phyloP scores from a whole-genome alignment of 2,113 vertebrate species.

The Microtus richardsoni region DNA sequence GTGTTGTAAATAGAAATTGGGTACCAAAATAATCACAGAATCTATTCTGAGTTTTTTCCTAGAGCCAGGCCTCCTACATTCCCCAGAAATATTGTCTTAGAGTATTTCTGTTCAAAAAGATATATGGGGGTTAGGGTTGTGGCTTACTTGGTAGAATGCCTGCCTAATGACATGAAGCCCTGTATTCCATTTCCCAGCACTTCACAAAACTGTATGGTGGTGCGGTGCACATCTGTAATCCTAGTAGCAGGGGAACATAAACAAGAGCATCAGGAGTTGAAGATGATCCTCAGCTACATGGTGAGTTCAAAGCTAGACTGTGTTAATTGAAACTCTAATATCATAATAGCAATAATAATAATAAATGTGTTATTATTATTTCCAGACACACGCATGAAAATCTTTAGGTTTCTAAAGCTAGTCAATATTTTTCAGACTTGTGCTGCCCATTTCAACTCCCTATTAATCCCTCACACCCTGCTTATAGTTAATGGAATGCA shows the following conservation, averaged over 20 bases:
- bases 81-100: slow-evolving; percentile 19
- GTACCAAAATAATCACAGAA: neutral
- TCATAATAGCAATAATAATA: neutral
- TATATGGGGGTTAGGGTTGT: neutral
- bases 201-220: neutral
- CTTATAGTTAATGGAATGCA: slow-evolving; percentile 65
- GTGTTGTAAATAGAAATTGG: neutral
- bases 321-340: neutral
- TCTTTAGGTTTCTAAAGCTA: slow-evolving; percentile 28
- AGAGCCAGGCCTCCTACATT: neutral
- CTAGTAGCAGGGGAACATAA: neutral
- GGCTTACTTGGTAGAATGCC: neutral
- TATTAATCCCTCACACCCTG: slow-evolving; percentile 66
- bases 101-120: slow-evolving; percentile 21
- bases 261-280: neutral
- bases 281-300: neutral
- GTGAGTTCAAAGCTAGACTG: neutral
- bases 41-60: slow-evolving; percentile 9
- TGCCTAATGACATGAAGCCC: neutral
- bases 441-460: slow-evolving; percentile 32
- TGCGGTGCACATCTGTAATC: neutral
- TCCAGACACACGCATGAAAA: neutral
- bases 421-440: slow-evolving; percentile 50
- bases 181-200: neutral
- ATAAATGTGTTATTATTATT: neutral